Evolutionary conservation across 2,113 vertebrate species (phyloP).

Genomic region (Aldabrachelys gigantea): DNA sequence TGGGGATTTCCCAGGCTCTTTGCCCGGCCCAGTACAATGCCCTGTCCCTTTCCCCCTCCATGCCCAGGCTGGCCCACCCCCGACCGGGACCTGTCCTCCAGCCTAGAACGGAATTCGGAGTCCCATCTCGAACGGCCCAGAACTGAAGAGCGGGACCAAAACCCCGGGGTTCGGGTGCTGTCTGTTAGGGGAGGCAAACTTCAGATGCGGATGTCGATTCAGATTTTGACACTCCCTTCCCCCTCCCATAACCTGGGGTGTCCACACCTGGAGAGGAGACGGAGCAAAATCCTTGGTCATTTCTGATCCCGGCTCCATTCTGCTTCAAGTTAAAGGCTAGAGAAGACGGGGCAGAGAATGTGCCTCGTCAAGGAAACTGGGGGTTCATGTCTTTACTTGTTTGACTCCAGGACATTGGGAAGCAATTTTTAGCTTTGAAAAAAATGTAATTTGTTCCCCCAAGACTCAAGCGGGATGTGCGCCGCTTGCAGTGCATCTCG

Average conservation of each 20-base stretch:
- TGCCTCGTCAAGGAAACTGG: not conserved
- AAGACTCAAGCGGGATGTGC: not conserved
- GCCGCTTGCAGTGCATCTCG: not conserved
- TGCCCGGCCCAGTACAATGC: not conserved
- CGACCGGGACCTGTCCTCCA: not conserved
- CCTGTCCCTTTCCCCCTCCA: not conserved
- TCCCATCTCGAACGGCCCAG: not conserved
- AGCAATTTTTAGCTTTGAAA: fast-evolving
- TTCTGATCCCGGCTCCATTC: not conserved
- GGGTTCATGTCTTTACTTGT: not conserved
- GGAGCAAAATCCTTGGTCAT: not conserved
- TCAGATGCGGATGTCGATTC: not conserved
- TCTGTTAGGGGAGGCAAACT: not conserved
- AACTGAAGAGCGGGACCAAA: not conserved
- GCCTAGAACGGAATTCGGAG: not conserved
- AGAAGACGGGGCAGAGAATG: not conserved
- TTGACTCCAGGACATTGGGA: not conserved
- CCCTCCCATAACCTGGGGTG: not conserved
- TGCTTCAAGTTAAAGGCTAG: not conserved
- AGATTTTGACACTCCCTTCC: not conserved
- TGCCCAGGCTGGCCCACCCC: not conserved
- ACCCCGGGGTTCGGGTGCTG: not conserved
- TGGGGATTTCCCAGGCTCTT: not conserved
- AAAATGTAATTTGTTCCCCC: not conserved
- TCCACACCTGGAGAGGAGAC: not conserved